Base-by-base conservation (phyloP, 2,888 invertebrate species). In the Perizoma flavofasciatum region DNA sequence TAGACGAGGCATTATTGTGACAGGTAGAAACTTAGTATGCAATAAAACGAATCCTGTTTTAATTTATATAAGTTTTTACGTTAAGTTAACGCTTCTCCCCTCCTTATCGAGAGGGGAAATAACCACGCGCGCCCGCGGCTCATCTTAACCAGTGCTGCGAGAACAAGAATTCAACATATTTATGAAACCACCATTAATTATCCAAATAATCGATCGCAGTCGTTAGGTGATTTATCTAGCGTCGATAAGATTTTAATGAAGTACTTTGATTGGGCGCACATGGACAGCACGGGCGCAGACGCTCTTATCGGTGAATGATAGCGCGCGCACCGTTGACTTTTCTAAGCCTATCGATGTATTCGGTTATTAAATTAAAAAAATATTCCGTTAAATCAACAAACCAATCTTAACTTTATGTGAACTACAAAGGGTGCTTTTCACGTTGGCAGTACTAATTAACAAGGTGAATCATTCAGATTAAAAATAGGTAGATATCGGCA, bases 161-260 rank as follows among this genome's bases (percentile, higher is more conserved):
- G 77, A 78, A 79, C 83, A 86, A 83, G 83, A 88, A 86, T 88
- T 73, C 79, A 79, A 88, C 84, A 87, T 84, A 88, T 88, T 86
- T 87, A 81, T 83, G 81, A 87, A 88, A 85, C 80, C 75, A 82
- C 83, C 84, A 90, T 91, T 90, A 90, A 90, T 90, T 92, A 90
- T 90, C 87, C 78, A 85, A 91, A 91, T 92, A 92, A 92, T 90
- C 90, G 90, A 92, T 91, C 81, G 89, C 78, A 86, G 86, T 85
- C 88, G 89, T 89, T 88, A 85, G 79, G 90, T 92, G 91, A 92
- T 92, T 92, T 92, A 92, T 92, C 91, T 91, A 87, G 85, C 82
- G 84, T 81, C 88, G 92, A 92, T 92, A 92, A 92, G 89, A 89
- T 89, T 91, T 92, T 92, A 92, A 92, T 92, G 91, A 92, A 91